phyloP scores from a whole-genome alignment of 2,797 vertebrate species.

The Helarctos malayanus region DNA sequence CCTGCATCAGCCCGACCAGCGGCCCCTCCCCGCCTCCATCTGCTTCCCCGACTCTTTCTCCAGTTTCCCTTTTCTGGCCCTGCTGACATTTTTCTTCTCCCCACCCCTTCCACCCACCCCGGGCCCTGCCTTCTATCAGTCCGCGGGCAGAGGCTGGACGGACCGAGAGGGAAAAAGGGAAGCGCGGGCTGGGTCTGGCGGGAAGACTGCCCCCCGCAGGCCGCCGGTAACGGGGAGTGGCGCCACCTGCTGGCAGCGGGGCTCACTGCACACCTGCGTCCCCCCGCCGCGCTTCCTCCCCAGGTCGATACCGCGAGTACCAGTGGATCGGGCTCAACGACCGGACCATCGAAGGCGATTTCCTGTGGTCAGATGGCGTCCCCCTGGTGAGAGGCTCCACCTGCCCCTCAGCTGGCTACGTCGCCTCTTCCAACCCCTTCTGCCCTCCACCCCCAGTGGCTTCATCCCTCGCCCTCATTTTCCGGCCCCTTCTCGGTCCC shows the following conservation, averaged over 20 bases:
- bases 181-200: not conserved
- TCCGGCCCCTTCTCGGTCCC: not conserved
- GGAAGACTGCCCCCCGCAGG: rapidly evolving
- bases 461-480: not conserved
- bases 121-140: not conserved
- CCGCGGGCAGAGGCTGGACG: not conserved
- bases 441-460: not conserved
- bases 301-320: conserved; percentile 95
- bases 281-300: not conserved
- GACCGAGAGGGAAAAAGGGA: not conserved
- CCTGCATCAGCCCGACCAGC: not conserved
- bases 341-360: conserved; percentile 97
- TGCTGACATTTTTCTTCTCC: not conserved
- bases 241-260: not conserved
- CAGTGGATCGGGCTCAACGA: conserved; percentile 98
- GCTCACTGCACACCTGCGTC: not conserved
- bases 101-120: not conserved
- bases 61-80: not conserved
- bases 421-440: not conserved
- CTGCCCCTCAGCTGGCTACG: not conserved
- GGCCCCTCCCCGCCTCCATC: not conserved
- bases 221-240: not conserved
- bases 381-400: conserved; percentile 92
- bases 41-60: not conserved
- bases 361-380: conserved; percentile 97